These are phyloP conservation scores for Palaemon carinicauda DNA, from an alignment of 1,140 invertebrate species.

Conservation along the genomic window DNA sequence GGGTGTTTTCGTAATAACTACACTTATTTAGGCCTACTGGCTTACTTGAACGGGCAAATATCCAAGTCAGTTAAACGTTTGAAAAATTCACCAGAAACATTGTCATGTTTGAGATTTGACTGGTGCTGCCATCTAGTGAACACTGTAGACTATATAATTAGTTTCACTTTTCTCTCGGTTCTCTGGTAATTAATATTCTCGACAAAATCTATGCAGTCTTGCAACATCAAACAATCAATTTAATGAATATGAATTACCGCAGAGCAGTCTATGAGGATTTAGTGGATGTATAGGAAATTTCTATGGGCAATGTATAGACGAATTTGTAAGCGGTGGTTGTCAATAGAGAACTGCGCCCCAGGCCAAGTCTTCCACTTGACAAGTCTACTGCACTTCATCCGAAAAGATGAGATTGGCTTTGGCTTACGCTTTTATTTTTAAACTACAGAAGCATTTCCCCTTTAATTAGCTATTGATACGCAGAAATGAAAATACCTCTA, in stretches of 20 bases:
- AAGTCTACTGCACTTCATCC: conserved; percentile 40
- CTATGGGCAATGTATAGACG: conserved; percentile 4
- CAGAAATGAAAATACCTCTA: no score
- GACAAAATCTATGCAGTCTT: background rate
- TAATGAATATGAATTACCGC: no score
- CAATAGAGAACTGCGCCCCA: conserved; percentile 19
- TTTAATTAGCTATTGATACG: background rate
- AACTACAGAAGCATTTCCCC: no score
- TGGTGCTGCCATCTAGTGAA: conserved; percentile 39
- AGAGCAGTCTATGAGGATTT: no score
- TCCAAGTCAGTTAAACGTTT: conserved; percentile 24
- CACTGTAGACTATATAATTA: conserved; percentile 30
- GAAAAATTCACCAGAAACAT: conserved; percentile 46
- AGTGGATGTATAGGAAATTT: no score
- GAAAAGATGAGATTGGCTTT: background rate
- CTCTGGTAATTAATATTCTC: background rate
- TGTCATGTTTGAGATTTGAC: conserved; percentile 50
- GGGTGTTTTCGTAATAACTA: no score
- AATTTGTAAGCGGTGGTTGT: conserved; percentile 37
- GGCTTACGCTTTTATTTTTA: conserved; percentile 7
- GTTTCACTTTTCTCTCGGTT: background rate
- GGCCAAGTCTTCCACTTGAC: conserved; percentile 50
- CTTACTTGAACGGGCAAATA: conserved; percentile 19
- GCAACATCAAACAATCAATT: no score
- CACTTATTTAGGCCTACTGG: conserved; percentile 21